These are phyloP conservation scores for Tuta absoluta DNA, from an alignment of 2,888 invertebrate genomes.

Conservation along the genomic window DNA sequence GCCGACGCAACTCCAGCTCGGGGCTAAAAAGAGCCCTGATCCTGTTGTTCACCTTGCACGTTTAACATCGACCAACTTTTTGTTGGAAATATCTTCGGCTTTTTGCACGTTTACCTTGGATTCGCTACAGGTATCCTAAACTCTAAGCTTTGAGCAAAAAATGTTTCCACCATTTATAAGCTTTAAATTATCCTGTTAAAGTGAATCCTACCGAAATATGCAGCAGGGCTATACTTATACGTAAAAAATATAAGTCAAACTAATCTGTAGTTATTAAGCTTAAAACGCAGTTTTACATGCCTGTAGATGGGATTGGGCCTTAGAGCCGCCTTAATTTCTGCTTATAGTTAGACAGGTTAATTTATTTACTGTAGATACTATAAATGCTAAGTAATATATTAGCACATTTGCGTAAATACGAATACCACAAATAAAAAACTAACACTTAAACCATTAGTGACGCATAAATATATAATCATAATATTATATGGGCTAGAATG, in stretches of 20 bases:
- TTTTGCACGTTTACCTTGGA: constrained; percentile 28
- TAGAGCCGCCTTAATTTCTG: background rate
- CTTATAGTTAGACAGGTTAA: constrained; percentile 1
- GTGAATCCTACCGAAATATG: too few relatives aligned
- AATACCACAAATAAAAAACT: constrained; percentile 10
- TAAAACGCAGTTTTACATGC: too few relatives aligned
- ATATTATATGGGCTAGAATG: background rate
- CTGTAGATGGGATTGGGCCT: too few relatives aligned
- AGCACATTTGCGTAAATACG: background rate
- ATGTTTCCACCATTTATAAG: background rate
- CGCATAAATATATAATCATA: background rate
- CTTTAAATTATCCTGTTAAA: background rate
- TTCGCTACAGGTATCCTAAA: constrained; percentile 21
- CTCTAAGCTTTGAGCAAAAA: constrained; percentile 9
- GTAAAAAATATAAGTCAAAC: too few relatives aligned
- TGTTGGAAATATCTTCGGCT: constrained; percentile 46
- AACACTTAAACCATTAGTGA: constrained; percentile 8
- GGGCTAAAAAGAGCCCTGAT: constrained; percentile 59
- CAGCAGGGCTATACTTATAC: too few relatives aligned
- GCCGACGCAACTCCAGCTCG: constrained; percentile 45
- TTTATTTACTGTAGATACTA: background rate
- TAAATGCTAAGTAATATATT: background rate
- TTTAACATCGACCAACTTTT: constrained; percentile 57
- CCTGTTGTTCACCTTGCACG: constrained; percentile 64
- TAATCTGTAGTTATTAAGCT: too few relatives aligned